These are phyloP conservation scores for Drosophila lacteicornis DNA, from an alignment of 1,140 invertebrate species.

Conservation along the genomic window DNA sequence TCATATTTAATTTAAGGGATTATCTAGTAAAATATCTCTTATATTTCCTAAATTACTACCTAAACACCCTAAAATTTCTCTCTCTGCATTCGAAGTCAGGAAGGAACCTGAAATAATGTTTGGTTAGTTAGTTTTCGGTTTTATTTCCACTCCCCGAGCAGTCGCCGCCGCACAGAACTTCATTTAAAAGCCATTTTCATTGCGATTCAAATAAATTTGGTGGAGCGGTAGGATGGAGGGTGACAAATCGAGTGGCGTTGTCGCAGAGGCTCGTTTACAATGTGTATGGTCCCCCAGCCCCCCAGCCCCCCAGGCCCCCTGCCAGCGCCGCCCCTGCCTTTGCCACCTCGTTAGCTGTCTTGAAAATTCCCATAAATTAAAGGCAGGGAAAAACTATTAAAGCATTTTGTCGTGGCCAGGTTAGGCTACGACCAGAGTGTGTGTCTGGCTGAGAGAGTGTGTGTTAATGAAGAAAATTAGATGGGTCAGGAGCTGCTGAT, in stretches of 20 bases:
- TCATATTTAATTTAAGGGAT: no score
- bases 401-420: slow-evolving; percentile 61
- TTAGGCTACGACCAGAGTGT: slow-evolving; percentile 13
- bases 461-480: slow-evolving; percentile 75
- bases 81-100: background rate
- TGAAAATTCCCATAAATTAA: slow-evolving; percentile 80
- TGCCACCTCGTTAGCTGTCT: slow-evolving; percentile 39
- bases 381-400: slow-evolving; percentile 80
- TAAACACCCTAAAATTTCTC: background rate
- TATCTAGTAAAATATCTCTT: no score
- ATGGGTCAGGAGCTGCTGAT: slow-evolving; percentile 17
- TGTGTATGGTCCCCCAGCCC: slow-evolving; percentile 14
- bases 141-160: slow-evolving; percentile 18
- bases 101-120: slow-evolving; percentile 30
- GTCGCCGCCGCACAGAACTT: slow-evolving; percentile 52
- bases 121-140: slow-evolving; percentile 33
- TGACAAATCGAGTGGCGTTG: slow-evolving; percentile 32
- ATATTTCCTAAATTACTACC: no score
- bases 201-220: slow-evolving; percentile 47
- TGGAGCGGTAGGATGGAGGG: background rate
- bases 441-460: slow-evolving; percentile 26
- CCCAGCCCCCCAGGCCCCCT: background rate
- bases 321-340: background rate
- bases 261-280: slow-evolving; percentile 42
- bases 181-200: slow-evolving; percentile 79